These are phyloP conservation scores for Xenopus borealis DNA, from an alignment of 2,113 vertebrate genomes.

Conservation along the genomic window DNA sequence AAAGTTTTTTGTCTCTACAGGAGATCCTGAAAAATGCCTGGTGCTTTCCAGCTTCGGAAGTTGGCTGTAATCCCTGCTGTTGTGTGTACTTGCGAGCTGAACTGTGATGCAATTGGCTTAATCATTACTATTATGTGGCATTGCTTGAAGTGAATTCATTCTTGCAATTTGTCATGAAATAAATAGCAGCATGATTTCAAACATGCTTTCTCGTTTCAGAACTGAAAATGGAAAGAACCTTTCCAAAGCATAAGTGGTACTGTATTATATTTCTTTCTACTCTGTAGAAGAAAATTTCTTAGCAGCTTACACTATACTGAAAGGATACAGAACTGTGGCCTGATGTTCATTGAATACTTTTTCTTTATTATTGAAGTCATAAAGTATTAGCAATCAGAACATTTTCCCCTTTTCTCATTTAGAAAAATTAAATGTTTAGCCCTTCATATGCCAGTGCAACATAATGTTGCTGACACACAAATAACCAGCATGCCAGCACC, in stretches of 20 bases:
- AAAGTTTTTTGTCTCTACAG: constrained; percentile 56
- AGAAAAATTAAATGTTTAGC: background rate
- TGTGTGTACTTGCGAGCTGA: constrained; percentile 55
- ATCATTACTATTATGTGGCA: constrained; percentile 56
- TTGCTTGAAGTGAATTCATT: constrained; percentile 51
- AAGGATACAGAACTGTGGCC: constrained; percentile 11
- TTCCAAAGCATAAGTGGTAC: constrained; percentile 48
- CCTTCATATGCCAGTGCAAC: background rate
- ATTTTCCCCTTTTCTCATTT: constrained; percentile 6
- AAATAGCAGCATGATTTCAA: constrained; percentile 53
- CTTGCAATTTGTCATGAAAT: constrained; percentile 58
- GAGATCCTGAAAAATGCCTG: constrained; percentile 51
- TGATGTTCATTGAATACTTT: constrained; percentile 37
- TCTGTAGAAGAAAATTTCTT: constrained; percentile 35
- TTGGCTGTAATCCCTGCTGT: constrained; percentile 58
- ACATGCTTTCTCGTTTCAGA: constrained; percentile 54
- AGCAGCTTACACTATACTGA: constrained; percentile 23
- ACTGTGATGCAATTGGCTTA: constrained; percentile 61
- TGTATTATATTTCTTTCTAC: constrained; percentile 37
- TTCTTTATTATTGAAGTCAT: constrained; percentile 25
- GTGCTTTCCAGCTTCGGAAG: constrained; percentile 53
- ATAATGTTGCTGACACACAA: too few relatives aligned
- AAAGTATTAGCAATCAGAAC: constrained; percentile 20
- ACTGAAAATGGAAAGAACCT: constrained; percentile 49
- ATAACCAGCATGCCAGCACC: too few relatives aligned